Conservation (phyloP, 2,888 invertebrate genomes). For the Pandemis cinnamomeana region DNA sequence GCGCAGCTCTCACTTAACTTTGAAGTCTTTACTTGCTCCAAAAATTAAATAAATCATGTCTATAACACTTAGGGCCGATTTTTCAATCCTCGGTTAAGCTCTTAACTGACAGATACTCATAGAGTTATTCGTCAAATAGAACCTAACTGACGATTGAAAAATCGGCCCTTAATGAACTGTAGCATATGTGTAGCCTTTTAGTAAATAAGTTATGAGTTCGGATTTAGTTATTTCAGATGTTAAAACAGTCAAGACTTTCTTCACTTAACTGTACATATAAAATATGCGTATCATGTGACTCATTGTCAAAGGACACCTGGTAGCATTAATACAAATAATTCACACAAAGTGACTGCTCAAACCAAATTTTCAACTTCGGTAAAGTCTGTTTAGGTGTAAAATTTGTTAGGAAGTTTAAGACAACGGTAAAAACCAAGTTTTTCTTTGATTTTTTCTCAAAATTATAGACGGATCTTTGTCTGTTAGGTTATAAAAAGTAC, state of each 20-base stretch:
- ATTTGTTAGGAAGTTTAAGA: conserved; percentile 43
- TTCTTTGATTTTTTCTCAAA: conserved; percentile 38
- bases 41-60: too few relatives aligned
- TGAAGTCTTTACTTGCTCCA: too few relatives aligned
- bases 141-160: too few relatives aligned
- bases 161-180: too few relatives aligned
- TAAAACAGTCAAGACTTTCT: background rate
- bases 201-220: too few relatives aligned
- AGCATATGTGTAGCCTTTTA: too few relatives aligned
- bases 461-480: conserved; percentile 39
- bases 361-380: background rate
- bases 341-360: conserved; percentile 11
- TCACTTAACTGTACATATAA: background rate
- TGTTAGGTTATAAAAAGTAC: conserved; percentile 37
- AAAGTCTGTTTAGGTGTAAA: conserved; percentile 29
- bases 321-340: conserved; percentile 44
- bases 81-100: too few relatives aligned
- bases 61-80: too few relatives aligned
- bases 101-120: too few relatives aligned
- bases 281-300: conserved; percentile 45
- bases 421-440: conserved; percentile 44
- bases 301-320: conserved; percentile 57
- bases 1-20: too few relatives aligned
- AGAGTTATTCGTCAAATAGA: too few relatives aligned
- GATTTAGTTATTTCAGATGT: too few relatives aligned